phyloP scores from a whole-genome alignment of 2,113 vertebrate genomes.

The Equus quagga region DNA sequence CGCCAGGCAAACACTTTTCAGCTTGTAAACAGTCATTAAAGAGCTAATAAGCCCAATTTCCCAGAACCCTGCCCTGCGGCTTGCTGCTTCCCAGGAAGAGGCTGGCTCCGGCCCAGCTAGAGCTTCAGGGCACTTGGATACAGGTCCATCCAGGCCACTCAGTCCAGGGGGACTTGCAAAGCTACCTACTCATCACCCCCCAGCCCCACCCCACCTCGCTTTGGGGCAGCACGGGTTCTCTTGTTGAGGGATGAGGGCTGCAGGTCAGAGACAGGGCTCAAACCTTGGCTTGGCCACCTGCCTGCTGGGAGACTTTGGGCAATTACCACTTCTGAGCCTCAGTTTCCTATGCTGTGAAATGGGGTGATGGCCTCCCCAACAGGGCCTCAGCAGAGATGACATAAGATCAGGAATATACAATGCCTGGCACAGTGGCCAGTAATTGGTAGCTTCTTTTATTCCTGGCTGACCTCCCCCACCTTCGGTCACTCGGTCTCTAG shows the following conservation, averaged over 20 bases:
- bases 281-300: neutral
- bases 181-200: fast-evolving
- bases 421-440: fast-evolving
- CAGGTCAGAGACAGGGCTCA: neutral
- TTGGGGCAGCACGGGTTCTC: neutral
- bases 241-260: neutral
- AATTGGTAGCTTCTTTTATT: neutral
- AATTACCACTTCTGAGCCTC: neutral
- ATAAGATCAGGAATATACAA: fast-evolving
- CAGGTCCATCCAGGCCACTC: neutral
- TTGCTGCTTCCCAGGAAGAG: conserved; percentile 26
- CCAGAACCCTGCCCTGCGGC: conserved; percentile 70
- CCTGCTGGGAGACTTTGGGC: neutral
- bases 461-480: neutral
- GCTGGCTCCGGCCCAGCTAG: neutral
- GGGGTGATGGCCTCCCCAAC: neutral
- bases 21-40: conserved; percentile 70
- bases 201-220: fast-evolving
- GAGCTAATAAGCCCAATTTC: conserved; percentile 69
- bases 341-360: neutral
- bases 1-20: conserved; percentile 52
- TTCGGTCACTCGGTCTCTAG: neutral
- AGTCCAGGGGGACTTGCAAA: neutral
- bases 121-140: neutral
- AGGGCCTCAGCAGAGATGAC: neutral